Conservation (phyloP, 2,113 vertebrate genomes). For the Vombatus ursinus region DNA sequence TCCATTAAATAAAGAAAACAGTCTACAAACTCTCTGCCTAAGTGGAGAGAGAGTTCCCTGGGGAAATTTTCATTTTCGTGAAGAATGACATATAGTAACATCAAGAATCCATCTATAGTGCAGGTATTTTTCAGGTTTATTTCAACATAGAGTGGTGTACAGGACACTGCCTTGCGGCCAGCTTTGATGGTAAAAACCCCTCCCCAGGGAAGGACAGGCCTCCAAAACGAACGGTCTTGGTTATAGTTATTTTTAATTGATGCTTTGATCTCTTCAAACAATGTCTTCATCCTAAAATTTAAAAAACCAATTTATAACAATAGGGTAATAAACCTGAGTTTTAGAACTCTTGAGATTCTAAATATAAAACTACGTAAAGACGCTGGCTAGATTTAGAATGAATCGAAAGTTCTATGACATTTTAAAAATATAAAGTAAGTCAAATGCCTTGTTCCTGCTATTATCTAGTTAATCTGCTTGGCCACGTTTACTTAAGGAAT, state of each 20-base stretch:
- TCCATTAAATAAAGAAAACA: constrained; percentile 93
- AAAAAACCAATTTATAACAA: constrained; percentile 49
- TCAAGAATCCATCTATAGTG: constrained; percentile 94
- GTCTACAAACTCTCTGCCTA: constrained; percentile 90
- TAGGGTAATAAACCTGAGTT: constrained; percentile 10
- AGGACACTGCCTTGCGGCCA: constrained; percentile 91
- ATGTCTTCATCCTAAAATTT: constrained; percentile 88
- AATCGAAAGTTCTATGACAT: not conserved
- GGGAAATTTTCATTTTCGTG: constrained; percentile 90
- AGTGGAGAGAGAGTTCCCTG: constrained; percentile 88
- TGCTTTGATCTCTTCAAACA: constrained; percentile 94
- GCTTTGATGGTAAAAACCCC: constrained; percentile 92
- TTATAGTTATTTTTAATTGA: constrained; percentile 91
- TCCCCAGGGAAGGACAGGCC: constrained; percentile 93
- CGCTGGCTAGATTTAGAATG: not conserved
- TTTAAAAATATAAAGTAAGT: not conserved
- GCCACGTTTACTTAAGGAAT: constrained; percentile 34
- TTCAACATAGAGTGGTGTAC: constrained; percentile 91
- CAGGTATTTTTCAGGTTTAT: constrained; percentile 93
- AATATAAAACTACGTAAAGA: constrained; percentile 37
- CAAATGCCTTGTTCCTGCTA: constrained; percentile 2
- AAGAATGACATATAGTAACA: constrained; percentile 93
- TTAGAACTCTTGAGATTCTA: not conserved
- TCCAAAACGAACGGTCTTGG: constrained; percentile 92
- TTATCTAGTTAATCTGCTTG: constrained; percentile 30